These are phyloP conservation scores for Manis pentadactyla DNA, from an alignment of 2,797 vertebrate species.

Conservation along the genomic window DNA sequence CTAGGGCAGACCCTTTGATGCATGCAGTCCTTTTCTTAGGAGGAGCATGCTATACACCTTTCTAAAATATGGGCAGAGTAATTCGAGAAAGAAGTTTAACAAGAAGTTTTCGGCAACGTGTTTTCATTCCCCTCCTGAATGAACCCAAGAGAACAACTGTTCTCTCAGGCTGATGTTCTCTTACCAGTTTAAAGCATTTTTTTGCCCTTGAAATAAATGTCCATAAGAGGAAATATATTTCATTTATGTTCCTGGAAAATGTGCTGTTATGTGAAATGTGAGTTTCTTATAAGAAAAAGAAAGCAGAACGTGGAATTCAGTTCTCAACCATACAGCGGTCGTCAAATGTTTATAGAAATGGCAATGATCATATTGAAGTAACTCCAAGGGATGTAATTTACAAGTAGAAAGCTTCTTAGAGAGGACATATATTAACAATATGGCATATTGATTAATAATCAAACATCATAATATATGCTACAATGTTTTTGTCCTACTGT, in stretches of 20 bases:
- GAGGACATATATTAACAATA: neutral
- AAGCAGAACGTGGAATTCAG: neutral
- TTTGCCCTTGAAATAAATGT: conserved; percentile 18
- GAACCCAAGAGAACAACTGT: neutral
- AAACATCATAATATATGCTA: neutral
- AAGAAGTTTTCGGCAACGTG: neutral
- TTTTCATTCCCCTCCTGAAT: neutral
- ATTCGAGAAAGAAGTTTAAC: neutral
- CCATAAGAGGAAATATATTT: neutral
- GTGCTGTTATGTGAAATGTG: neutral
- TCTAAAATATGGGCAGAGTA: neutral
- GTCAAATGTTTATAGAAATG: neutral
- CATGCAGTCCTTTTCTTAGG: neutral
- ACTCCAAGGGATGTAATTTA: neutral
- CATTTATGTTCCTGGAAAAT: neutral
- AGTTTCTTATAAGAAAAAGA: neutral
- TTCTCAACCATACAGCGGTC: neutral
- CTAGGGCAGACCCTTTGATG: too few relatives aligned
- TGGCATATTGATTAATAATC: neutral
- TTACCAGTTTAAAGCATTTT: neutral
- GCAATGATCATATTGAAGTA: neutral
- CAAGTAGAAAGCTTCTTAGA: neutral
- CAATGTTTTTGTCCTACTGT: neutral
- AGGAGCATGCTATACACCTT: neutral
- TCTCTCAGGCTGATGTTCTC: neutral